These are phyloP conservation scores for Drosophila ambigua DNA, from an alignment of 1,140 invertebrate species.

Conservation along the genomic window DNA sequence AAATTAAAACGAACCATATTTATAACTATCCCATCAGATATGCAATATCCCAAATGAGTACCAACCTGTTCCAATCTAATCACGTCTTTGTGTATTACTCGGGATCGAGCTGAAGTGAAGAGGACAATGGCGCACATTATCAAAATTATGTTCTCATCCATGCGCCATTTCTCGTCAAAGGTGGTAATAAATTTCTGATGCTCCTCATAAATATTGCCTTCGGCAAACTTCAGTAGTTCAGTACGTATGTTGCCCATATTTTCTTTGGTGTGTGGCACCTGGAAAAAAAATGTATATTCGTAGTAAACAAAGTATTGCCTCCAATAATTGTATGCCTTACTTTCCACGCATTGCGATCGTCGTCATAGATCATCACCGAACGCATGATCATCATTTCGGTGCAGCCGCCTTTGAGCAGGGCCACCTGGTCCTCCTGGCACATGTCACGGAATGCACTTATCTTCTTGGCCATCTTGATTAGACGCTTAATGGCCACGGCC, in stretches of 20 bases:
- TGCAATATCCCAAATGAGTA: neutral
- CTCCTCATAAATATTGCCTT: conserved; percentile 93
- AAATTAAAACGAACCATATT: conserved; percentile 28
- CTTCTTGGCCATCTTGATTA: conserved; percentile 97
- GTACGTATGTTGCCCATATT: conserved; percentile 90
- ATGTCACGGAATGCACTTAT: conserved; percentile 94
- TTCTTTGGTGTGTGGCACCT: conserved; percentile 91
- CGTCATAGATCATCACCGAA: conserved; percentile 94
- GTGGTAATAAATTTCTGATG: conserved; percentile 92
- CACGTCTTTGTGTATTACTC: conserved; percentile 92
- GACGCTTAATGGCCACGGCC: conserved; percentile 93
- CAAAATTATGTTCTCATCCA: conserved; percentile 94
- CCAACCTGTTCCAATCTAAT: conserved; percentile 93
- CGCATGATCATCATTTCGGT: conserved; percentile 94
- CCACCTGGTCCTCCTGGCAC: conserved; percentile 96
- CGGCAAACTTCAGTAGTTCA: conserved; percentile 93
- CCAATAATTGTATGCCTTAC: conserved; percentile 78
- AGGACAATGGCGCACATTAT: conserved; percentile 95
- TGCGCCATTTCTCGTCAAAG: conserved; percentile 91
- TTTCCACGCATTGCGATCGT: conserved; percentile 93
- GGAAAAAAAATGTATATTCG: conserved; percentile 5
- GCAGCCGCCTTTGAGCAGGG: conserved; percentile 91
- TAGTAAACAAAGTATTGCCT: neutral
- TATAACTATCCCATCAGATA: neutral
- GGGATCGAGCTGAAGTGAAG: conserved; percentile 92